phyloP scores from a whole-genome alignment of 2,113 vertebrate genomes.

The Heterotis niloticus region DNA sequence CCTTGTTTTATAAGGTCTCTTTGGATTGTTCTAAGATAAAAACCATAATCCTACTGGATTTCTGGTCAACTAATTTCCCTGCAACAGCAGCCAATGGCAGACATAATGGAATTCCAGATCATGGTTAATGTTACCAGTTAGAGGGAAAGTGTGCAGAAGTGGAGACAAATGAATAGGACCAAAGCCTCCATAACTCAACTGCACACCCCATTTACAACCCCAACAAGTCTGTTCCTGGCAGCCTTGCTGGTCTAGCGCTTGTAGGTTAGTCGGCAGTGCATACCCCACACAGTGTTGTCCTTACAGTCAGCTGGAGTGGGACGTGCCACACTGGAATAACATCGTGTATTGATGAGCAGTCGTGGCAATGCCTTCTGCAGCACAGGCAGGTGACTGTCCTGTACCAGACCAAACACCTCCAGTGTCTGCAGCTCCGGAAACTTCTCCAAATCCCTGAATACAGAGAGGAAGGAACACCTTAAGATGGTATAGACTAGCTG shows the following conservation, averaged over 20 bases:
- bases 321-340: constrained; percentile 76
- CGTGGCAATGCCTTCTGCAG: constrained; percentile 71
- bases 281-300: constrained; percentile 75
- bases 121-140: too few species aligned
- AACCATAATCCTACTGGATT: not conserved
- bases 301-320: constrained; percentile 65
- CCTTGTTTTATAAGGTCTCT: not conserved
- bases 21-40: constrained; percentile 14
- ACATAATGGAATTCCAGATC: too few species aligned
- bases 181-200: too few species aligned
- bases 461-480: constrained; percentile 23
- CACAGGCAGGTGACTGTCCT: constrained; percentile 65
- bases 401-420: constrained; percentile 83
- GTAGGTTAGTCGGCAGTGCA: constrained; percentile 67
- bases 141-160: too few species aligned
- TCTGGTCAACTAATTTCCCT: not conserved
- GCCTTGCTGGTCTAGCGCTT: constrained; percentile 27
- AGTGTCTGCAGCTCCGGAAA: constrained; percentile 70
- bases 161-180: too few species aligned
- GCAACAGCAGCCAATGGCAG: not conserved
- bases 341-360: constrained; percentile 74
- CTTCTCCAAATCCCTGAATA: constrained; percentile 72
- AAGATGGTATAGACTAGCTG: not conserved
- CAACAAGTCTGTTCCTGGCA: not conserved
- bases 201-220: not conserved